phyloP scores from a whole-genome alignment of 2,113 vertebrate species.

The Zapus hudsonius region DNA sequence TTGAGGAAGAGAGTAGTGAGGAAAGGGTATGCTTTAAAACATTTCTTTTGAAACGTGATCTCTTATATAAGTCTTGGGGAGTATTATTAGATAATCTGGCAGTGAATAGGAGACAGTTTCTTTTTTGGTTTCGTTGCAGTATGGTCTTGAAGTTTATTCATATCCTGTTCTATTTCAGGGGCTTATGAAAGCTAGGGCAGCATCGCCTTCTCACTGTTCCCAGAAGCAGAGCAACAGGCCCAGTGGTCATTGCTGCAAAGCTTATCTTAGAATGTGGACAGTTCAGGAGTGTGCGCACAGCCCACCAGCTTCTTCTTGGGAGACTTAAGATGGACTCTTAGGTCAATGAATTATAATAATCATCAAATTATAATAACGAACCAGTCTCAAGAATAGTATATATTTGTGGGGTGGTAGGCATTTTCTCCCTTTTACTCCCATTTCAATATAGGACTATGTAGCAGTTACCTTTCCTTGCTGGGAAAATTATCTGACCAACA shows the following conservation, averaged over 20 bases:
- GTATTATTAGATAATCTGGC: slow-evolving; percentile 2
- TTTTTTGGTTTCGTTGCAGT: not conserved
- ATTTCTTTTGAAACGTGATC: not conserved
- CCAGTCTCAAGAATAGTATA: not conserved
- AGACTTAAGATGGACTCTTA: not conserved
- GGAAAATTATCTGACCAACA: too few species aligned
- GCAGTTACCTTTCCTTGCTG: too few species aligned
- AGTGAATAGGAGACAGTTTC: not conserved
- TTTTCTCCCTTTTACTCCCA: not conserved
- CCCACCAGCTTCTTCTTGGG: not conserved
- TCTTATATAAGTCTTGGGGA: not conserved
- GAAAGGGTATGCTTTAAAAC: not conserved
- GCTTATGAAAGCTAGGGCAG: not conserved
- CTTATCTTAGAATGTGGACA: not conserved
- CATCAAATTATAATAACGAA: not conserved
- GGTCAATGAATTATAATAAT: not conserved
- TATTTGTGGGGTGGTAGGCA: not conserved
- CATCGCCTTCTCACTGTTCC: not conserved
- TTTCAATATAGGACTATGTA: not conserved
- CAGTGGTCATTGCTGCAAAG: not conserved
- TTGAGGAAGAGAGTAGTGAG: not conserved
- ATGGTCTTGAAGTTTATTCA: slow-evolving; percentile 16
- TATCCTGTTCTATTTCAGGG: not conserved
- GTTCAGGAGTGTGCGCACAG: not conserved
- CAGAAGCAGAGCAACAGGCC: not conserved